phyloP scores from a whole-genome alignment of 2,888 invertebrate species.

The Apamea epomidion region DNA sequence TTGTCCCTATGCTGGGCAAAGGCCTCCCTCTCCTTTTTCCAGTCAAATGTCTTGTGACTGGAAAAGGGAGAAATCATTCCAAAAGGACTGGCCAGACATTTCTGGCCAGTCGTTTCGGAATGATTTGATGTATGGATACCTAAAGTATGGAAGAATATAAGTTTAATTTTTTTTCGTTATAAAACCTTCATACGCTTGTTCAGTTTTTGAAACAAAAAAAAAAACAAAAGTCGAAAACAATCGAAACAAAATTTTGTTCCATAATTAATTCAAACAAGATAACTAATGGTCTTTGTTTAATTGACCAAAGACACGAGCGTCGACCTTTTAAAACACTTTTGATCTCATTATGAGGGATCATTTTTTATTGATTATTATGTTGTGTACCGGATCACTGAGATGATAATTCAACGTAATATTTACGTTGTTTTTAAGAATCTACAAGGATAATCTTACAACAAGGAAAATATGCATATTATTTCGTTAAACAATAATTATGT shows the following conservation, averaged over 20 bases:
- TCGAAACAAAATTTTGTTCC: slow-evolving; percentile 2
- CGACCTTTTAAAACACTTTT: slow-evolving; percentile 50
- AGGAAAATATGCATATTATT: too few relatives aligned
- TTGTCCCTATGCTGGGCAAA: neutral
- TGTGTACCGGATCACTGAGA: slow-evolving; percentile 9
- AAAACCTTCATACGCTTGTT: neutral
- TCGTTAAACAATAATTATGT: neutral
- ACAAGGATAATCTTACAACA: neutral
- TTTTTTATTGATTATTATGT: slow-evolving; percentile 38
- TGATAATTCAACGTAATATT: slow-evolving; percentile 11
- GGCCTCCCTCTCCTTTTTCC: neutral
- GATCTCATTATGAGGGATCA: slow-evolving; percentile 27
- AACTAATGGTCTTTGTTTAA: slow-evolving; percentile 56
- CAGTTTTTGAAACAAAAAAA: neutral
- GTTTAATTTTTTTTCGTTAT: neutral
- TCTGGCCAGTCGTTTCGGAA: neutral
- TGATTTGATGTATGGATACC: neutral
- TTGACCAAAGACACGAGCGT: slow-evolving; percentile 48
- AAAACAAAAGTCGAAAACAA: slow-evolving; percentile 15
- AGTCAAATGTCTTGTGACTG: too few relatives aligned
- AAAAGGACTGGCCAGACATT: too few relatives aligned
- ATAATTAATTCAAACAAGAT: slow-evolving; percentile 46
- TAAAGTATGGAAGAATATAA: neutral
- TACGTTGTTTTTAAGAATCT: neutral
- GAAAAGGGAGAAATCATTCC: too few relatives aligned